These are phyloP conservation scores for Parazoanthus atlanticus DNA, from an alignment of 92 coral and sea anemone genomes.

Conservation along the genomic window DNA sequence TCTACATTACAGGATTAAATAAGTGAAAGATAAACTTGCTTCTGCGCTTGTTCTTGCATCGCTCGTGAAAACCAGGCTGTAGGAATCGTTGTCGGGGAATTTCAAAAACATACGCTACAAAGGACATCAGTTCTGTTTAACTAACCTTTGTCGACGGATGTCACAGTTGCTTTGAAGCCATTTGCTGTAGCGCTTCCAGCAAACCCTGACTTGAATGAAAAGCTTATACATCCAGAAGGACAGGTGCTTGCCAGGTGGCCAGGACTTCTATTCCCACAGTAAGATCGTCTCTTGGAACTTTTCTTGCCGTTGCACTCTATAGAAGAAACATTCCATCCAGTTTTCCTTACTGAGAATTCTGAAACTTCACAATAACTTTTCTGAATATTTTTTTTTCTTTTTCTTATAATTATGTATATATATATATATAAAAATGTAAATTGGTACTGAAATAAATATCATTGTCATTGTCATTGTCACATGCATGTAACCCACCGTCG, in stretches of 20 bases:
- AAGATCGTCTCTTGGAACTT: conserved; percentile 31
- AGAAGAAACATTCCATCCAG: background rate
- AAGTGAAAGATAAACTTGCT: too few relatives aligned
- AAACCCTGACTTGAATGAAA: conserved; percentile 40
- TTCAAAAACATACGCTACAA: too few relatives aligned
- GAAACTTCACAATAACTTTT: too few relatives aligned
- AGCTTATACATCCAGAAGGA: conserved; percentile 26
- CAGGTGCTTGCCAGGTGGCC: conserved; percentile 17
- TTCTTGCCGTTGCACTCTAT: conserved; percentile 30
- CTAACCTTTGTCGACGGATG: conserved; percentile 27
- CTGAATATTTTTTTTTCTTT: too few relatives aligned
- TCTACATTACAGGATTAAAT: too few relatives aligned
- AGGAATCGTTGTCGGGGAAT: too few relatives aligned
- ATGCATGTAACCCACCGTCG: background rate
- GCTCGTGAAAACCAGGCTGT: background rate
- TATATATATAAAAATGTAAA: too few relatives aligned
- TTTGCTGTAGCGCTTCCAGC: conserved; percentile 8
- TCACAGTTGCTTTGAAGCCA: conserved; percentile 17
- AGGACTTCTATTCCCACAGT: conserved; percentile 38
- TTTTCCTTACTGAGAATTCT: too few relatives aligned
- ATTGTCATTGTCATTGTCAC: too few relatives aligned
- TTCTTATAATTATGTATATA: too few relatives aligned
- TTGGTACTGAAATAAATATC: too few relatives aligned
- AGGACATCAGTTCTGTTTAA: background rate
- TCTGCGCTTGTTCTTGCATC: too few relatives aligned